phyloP scores from a whole-genome alignment of 2,797 vertebrate genomes.

The Lophius americanus region DNA sequence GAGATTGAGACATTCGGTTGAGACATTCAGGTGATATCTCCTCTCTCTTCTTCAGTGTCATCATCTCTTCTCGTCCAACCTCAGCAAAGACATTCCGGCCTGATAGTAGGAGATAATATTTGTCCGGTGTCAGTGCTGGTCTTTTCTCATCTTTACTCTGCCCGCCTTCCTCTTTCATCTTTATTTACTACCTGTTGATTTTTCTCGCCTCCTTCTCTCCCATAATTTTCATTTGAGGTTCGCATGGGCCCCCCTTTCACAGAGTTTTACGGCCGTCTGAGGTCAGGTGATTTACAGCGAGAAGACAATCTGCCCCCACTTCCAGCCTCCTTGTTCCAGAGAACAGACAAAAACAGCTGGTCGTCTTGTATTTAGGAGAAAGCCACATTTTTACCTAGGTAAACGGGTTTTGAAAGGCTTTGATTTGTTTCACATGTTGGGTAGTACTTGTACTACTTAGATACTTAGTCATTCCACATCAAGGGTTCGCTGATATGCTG shows the following conservation, averaged over 20 bases:
- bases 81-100: constrained; percentile 13
- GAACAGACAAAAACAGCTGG: constrained; percentile 47
- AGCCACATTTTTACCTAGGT: constrained; percentile 15
- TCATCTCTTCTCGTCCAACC: constrained; percentile 12
- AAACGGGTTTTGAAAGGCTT: constrained; percentile 5
- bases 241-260: constrained; percentile 56
- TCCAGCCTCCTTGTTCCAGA: constrained; percentile 2
- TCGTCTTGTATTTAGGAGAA: constrained; percentile 28
- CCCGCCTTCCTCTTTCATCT: constrained; percentile 29
- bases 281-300: constrained; percentile 56
- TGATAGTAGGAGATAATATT: constrained; percentile 34
- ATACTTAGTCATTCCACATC: background rate
- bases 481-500: background rate
- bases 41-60: background rate
- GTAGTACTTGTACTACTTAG: constrained; percentile 14
- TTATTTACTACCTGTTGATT: constrained; percentile 39
- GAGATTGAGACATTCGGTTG: background rate
- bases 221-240: constrained; percentile 44
- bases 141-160: constrained; percentile 6
- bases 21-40: background rate
- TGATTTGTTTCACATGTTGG: constrained; percentile 15
- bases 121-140: constrained; percentile 1
- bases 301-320: constrained; percentile 1
- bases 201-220: background rate
- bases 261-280: constrained; percentile 44